Conservation (phyloP, 2,797 vertebrate genomes). For the Argentina silus region DNA sequence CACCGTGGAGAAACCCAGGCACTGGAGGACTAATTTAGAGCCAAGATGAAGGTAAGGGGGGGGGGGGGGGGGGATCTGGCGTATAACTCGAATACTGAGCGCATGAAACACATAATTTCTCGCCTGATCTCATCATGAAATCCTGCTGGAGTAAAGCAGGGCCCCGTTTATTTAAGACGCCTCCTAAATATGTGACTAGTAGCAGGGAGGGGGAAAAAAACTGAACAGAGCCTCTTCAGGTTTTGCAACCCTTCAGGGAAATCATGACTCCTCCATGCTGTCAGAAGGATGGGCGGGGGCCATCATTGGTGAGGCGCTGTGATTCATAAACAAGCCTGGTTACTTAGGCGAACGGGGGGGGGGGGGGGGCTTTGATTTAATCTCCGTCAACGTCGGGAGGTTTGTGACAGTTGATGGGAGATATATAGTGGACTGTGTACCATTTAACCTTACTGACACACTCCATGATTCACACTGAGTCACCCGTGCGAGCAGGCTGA, state of each 20-base stretch:
- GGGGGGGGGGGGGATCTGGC: conserved; percentile 18
- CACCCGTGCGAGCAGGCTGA: conserved; percentile 31
- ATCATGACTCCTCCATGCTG: conserved; percentile 43
- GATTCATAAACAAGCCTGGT: conserved; percentile 59
- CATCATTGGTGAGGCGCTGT: conserved; percentile 31
- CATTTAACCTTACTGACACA: conserved; percentile 72
- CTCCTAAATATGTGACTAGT: conserved; percentile 47
- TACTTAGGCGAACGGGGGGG: conserved; percentile 46
- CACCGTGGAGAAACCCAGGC: conserved; percentile 53
- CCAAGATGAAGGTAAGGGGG: conserved; percentile 46
- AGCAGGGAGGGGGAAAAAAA: conserved; percentile 59
- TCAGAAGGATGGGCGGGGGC: conserved; percentile 4
- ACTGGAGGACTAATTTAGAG: conserved; percentile 57
- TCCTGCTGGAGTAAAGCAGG: conserved; percentile 56
- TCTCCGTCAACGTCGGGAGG: conserved; percentile 62
- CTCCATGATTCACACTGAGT: conserved; percentile 61
- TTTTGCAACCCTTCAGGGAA: conserved; percentile 55
- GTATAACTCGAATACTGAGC: conserved; percentile 54
- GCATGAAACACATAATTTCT: conserved; percentile 60
- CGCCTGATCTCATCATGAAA: conserved; percentile 53
- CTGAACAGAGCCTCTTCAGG: conserved; percentile 28
- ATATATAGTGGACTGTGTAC: conserved; percentile 69
- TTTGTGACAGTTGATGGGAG: conserved; percentile 67
- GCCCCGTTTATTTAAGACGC: conserved; percentile 32
- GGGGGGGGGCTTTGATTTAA: conserved; percentile 61